Evolutionary conservation across 2,797 vertebrate genomes (phyloP).

Genomic region (Syngnathus rostellatus): DNA sequence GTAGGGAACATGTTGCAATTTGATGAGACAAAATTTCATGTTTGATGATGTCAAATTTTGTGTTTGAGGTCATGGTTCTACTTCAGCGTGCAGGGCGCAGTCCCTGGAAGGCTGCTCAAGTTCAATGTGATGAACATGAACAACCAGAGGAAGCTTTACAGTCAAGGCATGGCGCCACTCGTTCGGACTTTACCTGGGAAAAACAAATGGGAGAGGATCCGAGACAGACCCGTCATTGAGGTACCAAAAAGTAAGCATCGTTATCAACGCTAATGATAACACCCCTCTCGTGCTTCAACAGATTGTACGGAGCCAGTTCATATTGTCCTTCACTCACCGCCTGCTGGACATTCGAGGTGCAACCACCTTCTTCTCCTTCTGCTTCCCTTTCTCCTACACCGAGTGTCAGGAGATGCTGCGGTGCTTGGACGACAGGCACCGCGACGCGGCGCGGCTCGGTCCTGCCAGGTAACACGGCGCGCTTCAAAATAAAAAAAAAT

Average conservation of each 20-base stretch:
- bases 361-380: constrained; percentile 93
- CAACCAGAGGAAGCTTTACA: constrained; percentile 94
- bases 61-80: constrained; percentile 89
- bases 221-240: constrained; percentile 82
- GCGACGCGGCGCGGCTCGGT: constrained; percentile 65
- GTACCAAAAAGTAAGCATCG: constrained; percentile 43
- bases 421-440: constrained; percentile 78
- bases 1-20: too few species aligned
- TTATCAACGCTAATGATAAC: too few species aligned
- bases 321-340: constrained; percentile 89
- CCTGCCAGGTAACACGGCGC: constrained; percentile 72
- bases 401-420: constrained; percentile 91
- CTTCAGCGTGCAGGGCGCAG: constrained; percentile 82
- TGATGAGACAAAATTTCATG: neutral
- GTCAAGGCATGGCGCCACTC: constrained; percentile 93
- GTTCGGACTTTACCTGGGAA: constrained; percentile 81
- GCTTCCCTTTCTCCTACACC: constrained; percentile 89
- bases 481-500: too few species aligned
- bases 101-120: constrained; percentile 85
- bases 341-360: constrained; percentile 80
- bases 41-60: neutral
- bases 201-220: constrained; percentile 87
- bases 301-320: constrained; percentile 89
- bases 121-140: constrained; percentile 98
- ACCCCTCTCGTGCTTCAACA: constrained; percentile 33